Percentiles rank a stretch among this genome's conserved stretches.
Conservation (phyloP, 2,797 vertebrate species). For the Galagoides demidoff region DNA sequence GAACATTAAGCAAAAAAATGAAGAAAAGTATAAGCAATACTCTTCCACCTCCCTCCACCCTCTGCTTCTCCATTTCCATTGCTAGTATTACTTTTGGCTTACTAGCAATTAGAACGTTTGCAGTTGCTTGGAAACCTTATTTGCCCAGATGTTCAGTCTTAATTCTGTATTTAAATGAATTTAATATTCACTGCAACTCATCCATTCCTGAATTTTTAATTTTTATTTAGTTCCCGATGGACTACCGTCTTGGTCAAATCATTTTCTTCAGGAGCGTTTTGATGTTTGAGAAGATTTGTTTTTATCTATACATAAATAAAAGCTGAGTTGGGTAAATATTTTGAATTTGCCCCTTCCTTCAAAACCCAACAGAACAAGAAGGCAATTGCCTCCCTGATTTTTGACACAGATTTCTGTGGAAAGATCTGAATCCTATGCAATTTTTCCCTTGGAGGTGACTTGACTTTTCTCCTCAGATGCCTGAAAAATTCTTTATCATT, state of each 20-base stretch:
- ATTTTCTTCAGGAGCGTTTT: not conserved
- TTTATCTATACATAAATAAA: not conserved
- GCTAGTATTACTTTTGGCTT: not conserved
- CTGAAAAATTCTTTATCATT: not conserved
- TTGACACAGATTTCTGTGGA: not conserved
- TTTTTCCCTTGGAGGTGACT: not conserved
- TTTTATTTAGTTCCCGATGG: not conserved
- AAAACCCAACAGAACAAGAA: conserved; percentile 30
- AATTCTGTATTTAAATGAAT: not conserved
- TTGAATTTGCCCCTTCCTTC: not conserved
- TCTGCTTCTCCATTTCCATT: not conserved
- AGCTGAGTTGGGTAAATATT: not conserved
- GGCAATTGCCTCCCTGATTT: not conserved
- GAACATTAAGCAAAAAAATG: not conserved
- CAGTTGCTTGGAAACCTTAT: not conserved
- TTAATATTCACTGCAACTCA: not conserved
- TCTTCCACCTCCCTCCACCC: not conserved
- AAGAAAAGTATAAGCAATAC: not conserved
- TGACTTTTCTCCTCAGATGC: not conserved
- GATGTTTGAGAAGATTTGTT: not conserved
- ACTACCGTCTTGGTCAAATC: not conserved
- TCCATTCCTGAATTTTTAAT: not conserved
- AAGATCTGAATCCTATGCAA: not conserved
- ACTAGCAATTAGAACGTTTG: not conserved
- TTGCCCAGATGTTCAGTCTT: not conserved